Evolutionary conservation across 2,797 vertebrate species (phyloP).

Genomic region (Acanthornis magna): DNA sequence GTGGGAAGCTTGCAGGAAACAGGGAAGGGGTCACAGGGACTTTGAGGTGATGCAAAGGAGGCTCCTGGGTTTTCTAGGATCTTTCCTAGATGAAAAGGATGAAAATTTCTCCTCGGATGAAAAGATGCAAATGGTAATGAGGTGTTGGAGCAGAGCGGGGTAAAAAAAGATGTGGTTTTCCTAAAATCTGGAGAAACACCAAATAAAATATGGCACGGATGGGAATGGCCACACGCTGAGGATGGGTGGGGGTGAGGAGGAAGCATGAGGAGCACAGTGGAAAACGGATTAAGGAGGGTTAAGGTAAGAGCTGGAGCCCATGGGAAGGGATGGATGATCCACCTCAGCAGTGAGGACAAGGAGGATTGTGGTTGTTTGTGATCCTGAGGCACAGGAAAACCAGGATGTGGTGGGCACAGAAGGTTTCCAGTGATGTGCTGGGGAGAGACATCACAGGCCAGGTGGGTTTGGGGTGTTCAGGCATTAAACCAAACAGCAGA

Average conservation of each 20-base stretch:
- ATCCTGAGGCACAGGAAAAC: not conserved
- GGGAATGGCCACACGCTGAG: rapidly evolving
- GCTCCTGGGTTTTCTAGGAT: not conserved
- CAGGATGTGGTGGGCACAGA: not conserved
- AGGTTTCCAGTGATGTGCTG: not conserved
- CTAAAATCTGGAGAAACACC: not conserved
- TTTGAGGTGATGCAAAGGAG: not conserved
- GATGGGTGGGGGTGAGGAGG: not conserved
- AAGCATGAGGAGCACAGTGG: not conserved
- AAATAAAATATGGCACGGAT: not conserved
- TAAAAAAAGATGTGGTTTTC: not conserved
- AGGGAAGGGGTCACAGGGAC: not conserved
- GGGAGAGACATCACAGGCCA: not conserved
- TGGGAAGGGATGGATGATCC: not conserved
- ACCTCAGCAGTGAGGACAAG: not conserved
- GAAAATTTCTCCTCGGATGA: not conserved
- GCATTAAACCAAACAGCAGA: not conserved
- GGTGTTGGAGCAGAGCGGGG: rapidly evolving
- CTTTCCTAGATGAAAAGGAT: not conserved
- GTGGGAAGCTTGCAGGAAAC: not conserved
- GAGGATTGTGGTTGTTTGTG: not conserved
- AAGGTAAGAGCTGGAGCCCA: not conserved
- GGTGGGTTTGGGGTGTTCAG: not conserved
- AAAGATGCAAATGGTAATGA: not conserved
- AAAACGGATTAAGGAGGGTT: not conserved